Percentiles rank a stretch among this genome's conserved stretches.
Evolutionary conservation across 1,140 invertebrate genomes (phyloP).

Genomic region (Sogatella furcifera): DNA sequence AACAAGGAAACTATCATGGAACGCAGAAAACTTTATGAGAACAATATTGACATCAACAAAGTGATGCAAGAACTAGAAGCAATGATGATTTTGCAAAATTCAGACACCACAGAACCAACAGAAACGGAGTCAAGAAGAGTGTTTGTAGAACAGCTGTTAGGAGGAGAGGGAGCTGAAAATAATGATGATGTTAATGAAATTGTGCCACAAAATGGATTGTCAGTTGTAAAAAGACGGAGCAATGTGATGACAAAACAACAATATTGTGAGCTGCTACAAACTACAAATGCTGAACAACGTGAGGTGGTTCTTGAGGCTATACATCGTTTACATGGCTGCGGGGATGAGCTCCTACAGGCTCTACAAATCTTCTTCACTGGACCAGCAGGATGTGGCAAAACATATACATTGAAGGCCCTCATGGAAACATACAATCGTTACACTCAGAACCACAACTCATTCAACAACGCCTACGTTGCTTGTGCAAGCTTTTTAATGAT

Average conservation of each 20-base stretch:
- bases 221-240: constrained; percentile 1
- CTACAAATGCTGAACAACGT: constrained; percentile 9
- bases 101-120: constrained; percentile 21
- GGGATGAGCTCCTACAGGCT: constrained; percentile 16
- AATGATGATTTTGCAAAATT: constrained; percentile 16
- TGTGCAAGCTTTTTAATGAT: no score
- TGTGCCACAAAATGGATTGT: not conserved
- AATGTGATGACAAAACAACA: constrained; percentile 7
- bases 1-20: constrained; percentile 29
- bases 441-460: constrained; percentile 3
- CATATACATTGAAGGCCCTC: constrained; percentile 21
- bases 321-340: constrained; percentile 4
- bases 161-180: constrained; percentile 17
- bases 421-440: constrained; percentile 21
- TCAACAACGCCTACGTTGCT: constrained; percentile 3
- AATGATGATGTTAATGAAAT: constrained; percentile 7
- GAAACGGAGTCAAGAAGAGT: constrained; percentile 22
- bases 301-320: constrained; percentile 10
- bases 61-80: constrained; percentile 20
- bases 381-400: constrained; percentile 28
- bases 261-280: constrained; percentile 5
- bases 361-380: constrained; percentile 28
- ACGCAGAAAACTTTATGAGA: constrained; percentile 22
- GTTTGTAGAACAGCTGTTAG: constrained; percentile 4
- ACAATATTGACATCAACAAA: constrained; percentile 27